These are phyloP conservation scores for Jaculus jaculus DNA, from an alignment of 2,113 vertebrate species.

Conservation along the genomic window DNA sequence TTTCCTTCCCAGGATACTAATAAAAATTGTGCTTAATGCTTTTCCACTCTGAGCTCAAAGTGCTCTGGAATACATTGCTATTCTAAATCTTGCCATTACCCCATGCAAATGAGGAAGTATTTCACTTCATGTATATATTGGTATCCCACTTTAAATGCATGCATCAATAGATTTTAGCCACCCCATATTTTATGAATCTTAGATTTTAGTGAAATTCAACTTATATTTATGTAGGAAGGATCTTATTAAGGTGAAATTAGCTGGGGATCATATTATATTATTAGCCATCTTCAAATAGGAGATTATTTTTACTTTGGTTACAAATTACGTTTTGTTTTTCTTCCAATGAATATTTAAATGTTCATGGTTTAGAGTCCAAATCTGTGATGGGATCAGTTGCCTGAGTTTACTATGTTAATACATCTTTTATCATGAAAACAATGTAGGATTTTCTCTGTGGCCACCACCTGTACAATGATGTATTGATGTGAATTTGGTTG, in stretches of 20 bases:
- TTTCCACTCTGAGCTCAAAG: conserved; percentile 50
- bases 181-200: conserved; percentile 6
- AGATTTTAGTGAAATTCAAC: conserved; percentile 32
- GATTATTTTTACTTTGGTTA: neutral
- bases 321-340: conserved; percentile 45
- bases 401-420: conserved; percentile 35
- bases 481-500: conserved; percentile 31
- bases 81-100: conserved; percentile 3
- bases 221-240: conserved; percentile 12
- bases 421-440: conserved; percentile 54
- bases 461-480: neutral
- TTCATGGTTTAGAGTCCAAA: conserved; percentile 6
- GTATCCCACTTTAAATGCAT: neutral
- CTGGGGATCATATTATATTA: conserved; percentile 14
- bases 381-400: conserved; percentile 42
- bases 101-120: conserved; percentile 18
- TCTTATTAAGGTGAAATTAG: neutral
- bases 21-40: conserved; percentile 54
- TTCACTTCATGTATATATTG: conserved; percentile 12
- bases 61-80: conserved; percentile 20
- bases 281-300: neutral
- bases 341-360: neutral
- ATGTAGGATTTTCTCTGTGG: neutral
- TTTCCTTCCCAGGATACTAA: conserved; percentile 17
- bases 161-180: neutral